Conservation (phyloP, 1,140 invertebrate species). For the Leptinotarsa defecta region DNA sequence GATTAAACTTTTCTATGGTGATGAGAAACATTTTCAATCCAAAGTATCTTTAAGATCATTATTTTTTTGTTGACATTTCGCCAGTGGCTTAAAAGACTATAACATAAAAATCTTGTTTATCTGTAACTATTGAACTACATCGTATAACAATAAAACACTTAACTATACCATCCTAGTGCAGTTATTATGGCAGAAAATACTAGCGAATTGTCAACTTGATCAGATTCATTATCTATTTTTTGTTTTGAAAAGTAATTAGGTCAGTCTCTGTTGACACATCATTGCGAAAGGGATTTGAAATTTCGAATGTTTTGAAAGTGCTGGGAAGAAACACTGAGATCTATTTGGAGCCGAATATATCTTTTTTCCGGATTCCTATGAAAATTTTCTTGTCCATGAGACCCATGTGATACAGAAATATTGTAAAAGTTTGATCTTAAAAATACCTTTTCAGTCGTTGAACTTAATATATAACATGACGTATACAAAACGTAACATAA, state of each 20-base stretch:
- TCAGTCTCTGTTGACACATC: too few relatives aligned
- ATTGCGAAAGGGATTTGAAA: too few relatives aligned
- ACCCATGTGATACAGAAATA: not conserved
- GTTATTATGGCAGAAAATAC: constrained; percentile 29
- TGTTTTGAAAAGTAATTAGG: not conserved
- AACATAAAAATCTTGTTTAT: constrained; percentile 40
- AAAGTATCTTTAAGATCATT: constrained; percentile 28
- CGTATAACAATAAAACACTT: constrained; percentile 33
- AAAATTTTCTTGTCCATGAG: not conserved
- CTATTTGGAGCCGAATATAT: not conserved
- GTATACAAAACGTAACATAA: constrained; percentile 43
- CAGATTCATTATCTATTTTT: constrained; percentile 3
- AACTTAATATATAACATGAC: constrained; percentile 37
- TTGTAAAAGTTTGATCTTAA: constrained; percentile 17
- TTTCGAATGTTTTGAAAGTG: too few relatives aligned
- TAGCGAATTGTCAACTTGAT: constrained; percentile 25
- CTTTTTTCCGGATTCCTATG: not conserved
- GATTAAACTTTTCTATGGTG: not conserved
- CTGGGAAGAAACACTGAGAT: too few relatives aligned
- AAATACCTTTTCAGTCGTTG: constrained; percentile 33
- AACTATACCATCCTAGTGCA: constrained; percentile 30
- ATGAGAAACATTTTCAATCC: constrained; percentile 24
- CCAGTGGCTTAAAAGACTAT: constrained; percentile 27
- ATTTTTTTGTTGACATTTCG: constrained; percentile 29
- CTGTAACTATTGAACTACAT: constrained; percentile 36